Conservation (phyloP, 2,888 invertebrate genomes). For the Dorcus parallelipipedus region DNA sequence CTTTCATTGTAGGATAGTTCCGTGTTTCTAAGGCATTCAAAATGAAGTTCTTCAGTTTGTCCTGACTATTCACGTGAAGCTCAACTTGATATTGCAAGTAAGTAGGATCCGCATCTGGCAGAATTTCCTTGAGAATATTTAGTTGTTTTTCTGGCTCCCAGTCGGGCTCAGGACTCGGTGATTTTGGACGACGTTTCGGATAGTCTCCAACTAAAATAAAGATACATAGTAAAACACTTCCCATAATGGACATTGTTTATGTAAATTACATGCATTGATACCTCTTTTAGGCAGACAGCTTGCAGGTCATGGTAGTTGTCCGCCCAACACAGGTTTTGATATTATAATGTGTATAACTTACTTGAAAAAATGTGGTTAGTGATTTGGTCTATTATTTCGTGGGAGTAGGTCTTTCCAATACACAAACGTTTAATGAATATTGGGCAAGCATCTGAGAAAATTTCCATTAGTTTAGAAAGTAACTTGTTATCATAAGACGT, state of each 20-base stretch:
- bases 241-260: too few species aligned
- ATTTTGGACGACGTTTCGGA: conserved; percentile 28
- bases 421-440: conserved; percentile 31
- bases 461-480: conserved; percentile 29
- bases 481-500: conserved; percentile 9
- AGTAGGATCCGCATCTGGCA: conserved; percentile 23
- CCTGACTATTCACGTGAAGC: conserved; percentile 7
- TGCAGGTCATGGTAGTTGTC: neutral
- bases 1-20: conserved; percentile 17
- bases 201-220: conserved; percentile 25
- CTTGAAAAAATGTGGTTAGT: conserved; percentile 24
- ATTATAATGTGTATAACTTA: conserved; percentile 11
- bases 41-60: conserved; percentile 13
- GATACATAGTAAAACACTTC: neutral
- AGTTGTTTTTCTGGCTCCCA: conserved; percentile 34
- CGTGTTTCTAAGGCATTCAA: conserved; percentile 12
- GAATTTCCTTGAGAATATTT: conserved; percentile 30
- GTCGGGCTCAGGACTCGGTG: conserved; percentile 18
- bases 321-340: neutral
- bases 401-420: conserved; percentile 19
- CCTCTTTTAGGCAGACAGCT: neutral
- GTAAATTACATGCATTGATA: neutral
- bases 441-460: conserved; percentile 38
- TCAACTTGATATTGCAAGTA: conserved; percentile 15
- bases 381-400: conserved; percentile 25